Evolutionary conservation across 2,797 vertebrate species (phyloP).

Genomic region (Aplochiton taeniatus): DNA sequence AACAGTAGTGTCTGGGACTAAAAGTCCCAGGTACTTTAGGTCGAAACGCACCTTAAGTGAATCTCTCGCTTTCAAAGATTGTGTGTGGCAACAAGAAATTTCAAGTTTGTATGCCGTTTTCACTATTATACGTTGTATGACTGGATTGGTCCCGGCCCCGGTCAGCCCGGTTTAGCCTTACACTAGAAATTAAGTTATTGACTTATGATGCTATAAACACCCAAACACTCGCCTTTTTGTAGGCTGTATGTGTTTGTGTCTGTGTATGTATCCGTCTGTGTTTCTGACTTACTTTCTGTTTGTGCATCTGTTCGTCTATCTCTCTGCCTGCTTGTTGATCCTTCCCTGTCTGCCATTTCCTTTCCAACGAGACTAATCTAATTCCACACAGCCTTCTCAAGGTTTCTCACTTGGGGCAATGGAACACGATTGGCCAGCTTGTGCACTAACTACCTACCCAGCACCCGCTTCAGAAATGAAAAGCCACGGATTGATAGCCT

Average conservation of each 20-base stretch:
- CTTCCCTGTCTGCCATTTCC: constrained; percentile 11
- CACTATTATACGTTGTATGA: too few relatives aligned
- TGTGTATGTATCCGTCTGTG: constrained; percentile 4
- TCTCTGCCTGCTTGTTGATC: constrained; percentile 11
- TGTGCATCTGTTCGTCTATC: constrained; percentile 28
- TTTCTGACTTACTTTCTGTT: constrained; percentile 11
- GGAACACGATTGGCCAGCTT: not conserved
- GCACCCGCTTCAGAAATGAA: not conserved
- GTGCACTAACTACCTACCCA: constrained; percentile 7
- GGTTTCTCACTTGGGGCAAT: constrained; percentile 25
- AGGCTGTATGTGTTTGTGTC: not conserved
- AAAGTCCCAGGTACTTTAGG: too few relatives aligned
- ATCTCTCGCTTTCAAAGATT: too few relatives aligned
- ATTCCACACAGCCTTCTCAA: constrained; percentile 33
- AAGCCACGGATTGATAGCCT: not conserved
- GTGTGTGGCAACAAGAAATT: too few relatives aligned
- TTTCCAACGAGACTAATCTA: constrained; percentile 39
- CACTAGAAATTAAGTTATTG: too few relatives aligned
- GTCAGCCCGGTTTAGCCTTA: too few relatives aligned
- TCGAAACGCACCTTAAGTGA: too few relatives aligned
- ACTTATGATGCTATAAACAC: too few relatives aligned
- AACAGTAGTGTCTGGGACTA: constrained; percentile 29
- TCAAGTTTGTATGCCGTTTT: too few relatives aligned
- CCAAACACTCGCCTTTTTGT: too few relatives aligned
- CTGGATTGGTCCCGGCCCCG: too few relatives aligned